Conservation (phyloP, 30 jellyfish, hydroid and myxozoan genomes). For the Haliclystus octoradiatus region DNA sequence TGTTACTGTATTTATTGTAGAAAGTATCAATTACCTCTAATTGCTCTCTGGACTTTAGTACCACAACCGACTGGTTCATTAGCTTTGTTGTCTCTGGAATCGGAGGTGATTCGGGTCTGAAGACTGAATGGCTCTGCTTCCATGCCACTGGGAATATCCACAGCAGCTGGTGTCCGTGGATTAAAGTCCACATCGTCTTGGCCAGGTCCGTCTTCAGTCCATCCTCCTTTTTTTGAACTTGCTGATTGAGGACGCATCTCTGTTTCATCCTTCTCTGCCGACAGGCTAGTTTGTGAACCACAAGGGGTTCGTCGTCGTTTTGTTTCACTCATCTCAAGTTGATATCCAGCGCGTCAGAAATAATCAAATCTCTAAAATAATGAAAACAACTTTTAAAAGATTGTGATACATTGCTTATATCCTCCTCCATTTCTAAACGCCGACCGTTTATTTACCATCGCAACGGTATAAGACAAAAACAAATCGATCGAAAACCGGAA, state of each 20-base stretch:
- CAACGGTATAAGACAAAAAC: too few species aligned
- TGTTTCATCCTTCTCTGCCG: constrained; percentile 76
- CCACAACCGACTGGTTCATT: constrained; percentile 81
- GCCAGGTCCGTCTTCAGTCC: constrained; percentile 96
- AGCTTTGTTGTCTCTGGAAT: constrained; percentile 69
- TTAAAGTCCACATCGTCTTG: constrained; percentile 93
- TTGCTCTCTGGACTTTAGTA: constrained; percentile 59
- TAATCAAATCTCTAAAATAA: not conserved
- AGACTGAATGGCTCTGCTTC: constrained; percentile 94
- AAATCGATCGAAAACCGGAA: too few species aligned
- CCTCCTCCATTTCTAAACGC: too few species aligned
- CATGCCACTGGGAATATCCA: constrained; percentile 94
- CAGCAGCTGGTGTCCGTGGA: constrained; percentile 86
- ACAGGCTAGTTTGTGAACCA: constrained; percentile 87
- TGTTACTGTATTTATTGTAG: not conserved
- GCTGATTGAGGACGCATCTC: constrained; percentile 69
- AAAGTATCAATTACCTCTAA: constrained; percentile 95
- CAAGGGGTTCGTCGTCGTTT: constrained; percentile 63
- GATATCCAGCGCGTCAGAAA: not conserved
- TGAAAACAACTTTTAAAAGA: too few species aligned
- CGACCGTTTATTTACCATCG: too few species aligned
- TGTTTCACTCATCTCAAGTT: constrained; percentile 58
- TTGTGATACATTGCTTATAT: too few species aligned
- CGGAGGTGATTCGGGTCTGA: constrained; percentile 84
- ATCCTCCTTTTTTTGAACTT: constrained; percentile 38